These are phyloP conservation scores for Apamea crenata DNA, from an alignment of 2,888 invertebrate species.

Conservation along the genomic window DNA sequence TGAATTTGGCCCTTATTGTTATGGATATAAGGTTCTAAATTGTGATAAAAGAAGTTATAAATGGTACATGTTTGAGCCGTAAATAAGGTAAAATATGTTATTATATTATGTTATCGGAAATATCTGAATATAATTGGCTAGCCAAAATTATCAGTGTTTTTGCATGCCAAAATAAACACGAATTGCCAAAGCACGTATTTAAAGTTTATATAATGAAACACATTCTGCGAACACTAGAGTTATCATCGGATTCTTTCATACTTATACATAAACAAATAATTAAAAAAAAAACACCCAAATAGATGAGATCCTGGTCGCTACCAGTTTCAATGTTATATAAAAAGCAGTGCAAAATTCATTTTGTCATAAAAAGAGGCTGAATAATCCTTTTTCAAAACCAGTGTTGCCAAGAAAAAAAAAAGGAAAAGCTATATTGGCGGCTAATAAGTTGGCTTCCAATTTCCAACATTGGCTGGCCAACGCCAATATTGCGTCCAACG, in stretches of 20 bases:
- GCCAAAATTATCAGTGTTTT: slow-evolving; percentile 16
- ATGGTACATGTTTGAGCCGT: background rate
- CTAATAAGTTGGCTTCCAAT: background rate
- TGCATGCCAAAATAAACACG: slow-evolving; percentile 44
- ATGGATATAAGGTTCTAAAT: background rate
- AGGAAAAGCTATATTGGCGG: background rate
- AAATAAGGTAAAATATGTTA: background rate
- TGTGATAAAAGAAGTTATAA: background rate
- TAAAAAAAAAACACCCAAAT: slow-evolving; percentile 56
- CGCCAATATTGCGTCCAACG: slow-evolving; percentile 25
- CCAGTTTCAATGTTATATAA: slow-evolving; percentile 62
- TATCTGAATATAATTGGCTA: background rate
- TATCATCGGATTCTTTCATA: slow-evolving; percentile 53
- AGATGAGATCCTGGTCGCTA: slow-evolving; percentile 65
- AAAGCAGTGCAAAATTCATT: slow-evolving; percentile 51
- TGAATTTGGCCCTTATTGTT: slow-evolving; percentile 20
- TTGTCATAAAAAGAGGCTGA: slow-evolving; percentile 34
- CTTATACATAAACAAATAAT: slow-evolving; percentile 47
- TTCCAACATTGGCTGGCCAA: slow-evolving; percentile 36
- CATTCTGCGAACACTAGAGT: slow-evolving; percentile 58
- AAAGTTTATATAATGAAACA: slow-evolving; percentile 54
- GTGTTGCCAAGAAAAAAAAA: slow-evolving; percentile 58
- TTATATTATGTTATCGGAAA: slow-evolving; percentile 13
- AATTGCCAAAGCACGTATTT: slow-evolving; percentile 66
- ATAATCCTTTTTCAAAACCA: slow-evolving; percentile 50